Conservation (phyloP, 2,888 invertebrate genomes). For the Coleophora deauratella region DNA sequence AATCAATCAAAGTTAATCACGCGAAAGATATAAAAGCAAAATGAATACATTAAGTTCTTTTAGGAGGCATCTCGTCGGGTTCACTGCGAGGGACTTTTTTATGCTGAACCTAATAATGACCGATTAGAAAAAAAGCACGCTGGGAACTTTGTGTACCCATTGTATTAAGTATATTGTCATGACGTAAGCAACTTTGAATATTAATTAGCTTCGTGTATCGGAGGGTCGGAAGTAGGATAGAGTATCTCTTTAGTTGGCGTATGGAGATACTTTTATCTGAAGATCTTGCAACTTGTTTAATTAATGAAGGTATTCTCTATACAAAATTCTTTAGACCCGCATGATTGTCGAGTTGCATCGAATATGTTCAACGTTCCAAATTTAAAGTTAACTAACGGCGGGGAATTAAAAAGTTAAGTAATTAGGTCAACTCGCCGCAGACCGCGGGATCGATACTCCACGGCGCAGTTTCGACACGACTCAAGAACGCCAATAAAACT, state of each 20-base stretch:
- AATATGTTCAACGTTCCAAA: no score
- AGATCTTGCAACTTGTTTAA: neutral
- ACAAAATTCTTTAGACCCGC: no score
- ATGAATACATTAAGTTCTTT: slow-evolving; percentile 65
- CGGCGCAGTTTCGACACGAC: slow-evolving; percentile 45
- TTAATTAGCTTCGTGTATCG: slow-evolving; percentile 50
- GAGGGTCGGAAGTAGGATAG: slow-evolving; percentile 14
- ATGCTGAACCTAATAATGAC: slow-evolving; percentile 52
- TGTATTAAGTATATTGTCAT: slow-evolving; percentile 53
- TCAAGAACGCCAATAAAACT: slow-evolving; percentile 49
- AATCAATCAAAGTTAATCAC: slow-evolving; percentile 73
- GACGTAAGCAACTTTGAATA: slow-evolving; percentile 58
- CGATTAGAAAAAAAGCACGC: slow-evolving; percentile 55
- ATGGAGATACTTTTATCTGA: no score
- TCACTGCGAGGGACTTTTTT: slow-evolving; percentile 46
- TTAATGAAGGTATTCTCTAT: no score
- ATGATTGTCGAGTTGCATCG: no score
- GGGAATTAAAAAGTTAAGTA: slow-evolving; percentile 54
- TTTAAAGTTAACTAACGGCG: slow-evolving; percentile 6
- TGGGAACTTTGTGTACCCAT: slow-evolving; percentile 45
- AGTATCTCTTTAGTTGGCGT: neutral
- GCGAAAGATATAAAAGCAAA: slow-evolving; percentile 70
- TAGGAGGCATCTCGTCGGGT: slow-evolving; percentile 32
- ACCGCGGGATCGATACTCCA: neutral
- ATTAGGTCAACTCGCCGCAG: slow-evolving; percentile 55